phyloP scores from a whole-genome alignment of 2,888 invertebrate genomes.

The Caenorhabditis angaria region DNA sequence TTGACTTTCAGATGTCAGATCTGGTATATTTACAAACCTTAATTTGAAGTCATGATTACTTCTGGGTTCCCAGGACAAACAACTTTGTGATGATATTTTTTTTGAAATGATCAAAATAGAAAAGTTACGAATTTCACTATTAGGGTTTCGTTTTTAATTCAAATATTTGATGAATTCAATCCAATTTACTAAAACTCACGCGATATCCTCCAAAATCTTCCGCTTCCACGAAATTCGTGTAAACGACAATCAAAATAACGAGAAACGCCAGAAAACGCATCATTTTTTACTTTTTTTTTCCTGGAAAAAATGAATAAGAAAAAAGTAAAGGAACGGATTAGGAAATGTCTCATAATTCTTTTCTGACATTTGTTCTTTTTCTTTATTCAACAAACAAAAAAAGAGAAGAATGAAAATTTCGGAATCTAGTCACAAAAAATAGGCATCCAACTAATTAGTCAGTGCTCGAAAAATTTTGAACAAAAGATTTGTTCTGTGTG shows the following conservation, averaged over 20 bases:
- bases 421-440: neutral
- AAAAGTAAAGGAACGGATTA: neutral
- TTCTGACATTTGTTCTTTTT: neutral
- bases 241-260: neutral
- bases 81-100: too few relatives aligned
- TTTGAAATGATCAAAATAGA: too few relatives aligned
- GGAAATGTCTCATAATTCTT: constrained; percentile 11
- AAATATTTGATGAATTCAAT: too few relatives aligned
- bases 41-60: too few relatives aligned
- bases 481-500: neutral
- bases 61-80: too few relatives aligned
- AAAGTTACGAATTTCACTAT: too few relatives aligned
- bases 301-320: neutral
- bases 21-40: too few relatives aligned
- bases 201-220: neutral
- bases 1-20: too few relatives aligned
- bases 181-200: too few relatives aligned
- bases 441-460: constrained; percentile 1
- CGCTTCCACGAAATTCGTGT: neutral
- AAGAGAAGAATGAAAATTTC: neutral
- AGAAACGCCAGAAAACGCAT: neutral
- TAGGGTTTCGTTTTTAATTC: too few relatives aligned
- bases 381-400: neutral
- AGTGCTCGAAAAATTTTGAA: neutral
- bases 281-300: neutral